Evolutionary conservation across 92 coral and sea anemone genomes (phyloP).

Genomic region (Palythoa caribaeorum): DNA sequence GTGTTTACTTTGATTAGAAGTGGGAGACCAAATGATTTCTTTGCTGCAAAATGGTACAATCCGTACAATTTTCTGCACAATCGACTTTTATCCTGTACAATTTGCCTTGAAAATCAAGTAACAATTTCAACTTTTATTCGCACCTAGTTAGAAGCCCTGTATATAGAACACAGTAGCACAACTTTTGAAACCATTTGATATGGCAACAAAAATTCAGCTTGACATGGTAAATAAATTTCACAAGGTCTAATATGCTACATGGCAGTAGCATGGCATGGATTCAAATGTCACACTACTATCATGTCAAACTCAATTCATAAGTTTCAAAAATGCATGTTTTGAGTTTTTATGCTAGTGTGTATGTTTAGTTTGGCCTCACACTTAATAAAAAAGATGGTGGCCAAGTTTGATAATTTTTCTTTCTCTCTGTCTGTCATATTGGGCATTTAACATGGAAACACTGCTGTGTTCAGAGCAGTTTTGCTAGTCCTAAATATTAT

Average conservation of each 20-base stretch:
- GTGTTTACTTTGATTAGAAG: too few relatives aligned
- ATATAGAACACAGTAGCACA: neutral
- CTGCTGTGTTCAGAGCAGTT: neutral
- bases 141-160: too few relatives aligned
- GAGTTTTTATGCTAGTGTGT: neutral
- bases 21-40: too few relatives aligned
- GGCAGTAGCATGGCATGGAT: neutral
- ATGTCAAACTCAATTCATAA: neutral
- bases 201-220: neutral
- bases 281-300: neutral
- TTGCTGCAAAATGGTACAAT: too few relatives aligned
- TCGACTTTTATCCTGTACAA: too few relatives aligned
- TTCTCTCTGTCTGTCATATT: too few relatives aligned
- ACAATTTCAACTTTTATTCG: too few relatives aligned
- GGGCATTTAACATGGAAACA: too few relatives aligned
- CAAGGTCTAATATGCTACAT: constrained; percentile 20
- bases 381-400: neutral
- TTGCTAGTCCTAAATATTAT: neutral
- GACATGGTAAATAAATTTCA: neutral
- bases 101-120: too few relatives aligned
- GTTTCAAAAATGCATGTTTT: neutral
- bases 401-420: neutral
- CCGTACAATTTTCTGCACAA: too few relatives aligned
- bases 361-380: neutral
- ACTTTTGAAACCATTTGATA: constrained; percentile 13